Percentiles rank a stretch among this genome's conserved stretches.
Conservation (phyloP, 2,888 invertebrate genomes). For the Dryobota labecula region DNA sequence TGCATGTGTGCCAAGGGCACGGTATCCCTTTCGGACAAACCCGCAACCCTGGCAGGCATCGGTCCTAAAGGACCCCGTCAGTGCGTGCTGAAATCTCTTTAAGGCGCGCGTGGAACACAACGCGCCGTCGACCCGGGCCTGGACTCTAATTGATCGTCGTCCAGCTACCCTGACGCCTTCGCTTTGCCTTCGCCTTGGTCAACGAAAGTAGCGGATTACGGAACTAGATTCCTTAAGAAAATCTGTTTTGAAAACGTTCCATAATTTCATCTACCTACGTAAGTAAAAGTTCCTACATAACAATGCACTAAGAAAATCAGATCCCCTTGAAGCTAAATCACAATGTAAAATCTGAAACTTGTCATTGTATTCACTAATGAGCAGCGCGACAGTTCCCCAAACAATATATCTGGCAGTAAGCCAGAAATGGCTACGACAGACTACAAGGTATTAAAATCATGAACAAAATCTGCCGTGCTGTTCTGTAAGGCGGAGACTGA, state of each 20-base stretch:
- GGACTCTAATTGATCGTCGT: no score
- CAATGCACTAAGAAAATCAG: conserved; percentile 5
- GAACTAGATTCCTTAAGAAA: neutral
- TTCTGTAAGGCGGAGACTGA: no score
- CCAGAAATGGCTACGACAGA: conserved; percentile 18
- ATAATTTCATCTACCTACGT: neutral
- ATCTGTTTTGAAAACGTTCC: neutral
- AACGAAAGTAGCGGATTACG: no score
- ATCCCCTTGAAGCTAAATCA: conserved; percentile 3
- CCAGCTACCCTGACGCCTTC: no score
- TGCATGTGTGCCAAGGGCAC: no score
- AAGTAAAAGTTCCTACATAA: neutral
- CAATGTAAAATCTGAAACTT: conserved; percentile 28
- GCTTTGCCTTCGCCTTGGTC: no score
- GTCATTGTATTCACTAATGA: conserved; percentile 44
- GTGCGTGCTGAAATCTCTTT: no score
- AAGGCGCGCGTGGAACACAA: no score
- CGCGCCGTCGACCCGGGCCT: no score
- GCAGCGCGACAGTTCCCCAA: conserved; percentile 26
- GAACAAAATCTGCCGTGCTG: conserved; percentile 2
- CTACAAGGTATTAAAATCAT: conserved; percentile 20
- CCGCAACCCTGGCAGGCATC: no score
- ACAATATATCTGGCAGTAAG: conserved; percentile 34
- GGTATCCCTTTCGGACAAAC: no score
- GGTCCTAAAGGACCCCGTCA: no score